phyloP scores from a whole-genome alignment of 2,797 vertebrate genomes.

The Lutjanus argentimaculatus region DNA sequence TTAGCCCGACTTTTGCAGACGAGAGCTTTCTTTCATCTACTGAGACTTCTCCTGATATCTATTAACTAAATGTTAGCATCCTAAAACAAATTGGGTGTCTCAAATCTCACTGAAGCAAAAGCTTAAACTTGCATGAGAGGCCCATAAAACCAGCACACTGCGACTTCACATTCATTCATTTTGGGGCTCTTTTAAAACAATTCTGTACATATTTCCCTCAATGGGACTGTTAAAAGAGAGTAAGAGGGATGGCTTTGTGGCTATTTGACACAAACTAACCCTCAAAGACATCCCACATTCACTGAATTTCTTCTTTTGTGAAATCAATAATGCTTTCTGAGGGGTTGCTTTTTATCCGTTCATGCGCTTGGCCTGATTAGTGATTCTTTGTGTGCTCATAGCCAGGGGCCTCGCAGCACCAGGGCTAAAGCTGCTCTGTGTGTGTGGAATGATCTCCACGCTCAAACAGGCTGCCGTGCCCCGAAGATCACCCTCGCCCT shows the following conservation, averaged over 20 bases:
- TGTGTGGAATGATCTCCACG: slow-evolving; percentile 47
- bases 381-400: slow-evolving; percentile 51
- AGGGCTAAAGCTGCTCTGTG: slow-evolving; percentile 46
- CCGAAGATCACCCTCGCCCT: slow-evolving; percentile 52
- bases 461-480: slow-evolving; percentile 48
- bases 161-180: slow-evolving; percentile 22
- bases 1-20: slow-evolving; percentile 57
- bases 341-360: slow-evolving; percentile 17
- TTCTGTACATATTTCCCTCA: slow-evolving; percentile 17
- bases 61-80: slow-evolving; percentile 68
- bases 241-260: not conserved
- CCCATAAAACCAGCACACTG: slow-evolving; percentile 12
- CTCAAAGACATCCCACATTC: slow-evolving; percentile 2
- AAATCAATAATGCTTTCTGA: slow-evolving; percentile 34
- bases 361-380: slow-evolving; percentile 44
- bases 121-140: slow-evolving; percentile 19
- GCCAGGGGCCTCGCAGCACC: slow-evolving; percentile 41
- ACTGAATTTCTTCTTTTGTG: slow-evolving; percentile 31
- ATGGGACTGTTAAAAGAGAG: not conserved
- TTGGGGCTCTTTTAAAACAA: not conserved
- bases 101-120: slow-evolving; percentile 44
- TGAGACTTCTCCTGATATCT: slow-evolving; percentile 55
- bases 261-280: not conserved
- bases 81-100: slow-evolving; percentile 54
- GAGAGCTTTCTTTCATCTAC: slow-evolving; percentile 58